Conservation (phyloP, 2,113 vertebrate genomes). For the Girardinichthys multiradiatus region DNA sequence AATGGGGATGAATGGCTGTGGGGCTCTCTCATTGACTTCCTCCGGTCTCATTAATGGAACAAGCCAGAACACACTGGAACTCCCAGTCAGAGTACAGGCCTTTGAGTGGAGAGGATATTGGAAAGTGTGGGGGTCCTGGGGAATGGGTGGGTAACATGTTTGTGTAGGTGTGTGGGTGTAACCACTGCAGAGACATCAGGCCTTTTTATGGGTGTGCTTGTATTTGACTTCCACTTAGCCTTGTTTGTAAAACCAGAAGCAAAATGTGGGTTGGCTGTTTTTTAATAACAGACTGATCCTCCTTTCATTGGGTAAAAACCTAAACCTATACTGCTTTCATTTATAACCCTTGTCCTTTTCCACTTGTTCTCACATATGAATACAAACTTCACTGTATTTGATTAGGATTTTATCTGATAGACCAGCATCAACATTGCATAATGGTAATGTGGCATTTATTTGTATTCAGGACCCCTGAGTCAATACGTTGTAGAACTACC, state of each 20-base stretch:
- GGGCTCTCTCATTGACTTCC: slow-evolving; percentile 62
- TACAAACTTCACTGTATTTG: too few species aligned
- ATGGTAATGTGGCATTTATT: too few species aligned
- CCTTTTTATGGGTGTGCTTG: slow-evolving; percentile 2
- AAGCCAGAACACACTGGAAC: slow-evolving; percentile 43
- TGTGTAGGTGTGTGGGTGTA: neutral
- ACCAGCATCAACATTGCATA: too few species aligned
- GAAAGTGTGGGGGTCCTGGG: neutral
- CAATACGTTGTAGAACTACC: too few species aligned
- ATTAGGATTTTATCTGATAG: too few species aligned
- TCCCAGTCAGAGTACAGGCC: slow-evolving; percentile 25
- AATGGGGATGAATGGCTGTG: slow-evolving; percentile 65
- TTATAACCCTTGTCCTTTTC: neutral
- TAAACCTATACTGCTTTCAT: neutral
- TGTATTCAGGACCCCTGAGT: too few species aligned
- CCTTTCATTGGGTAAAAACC: neutral
- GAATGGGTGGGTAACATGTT: neutral
- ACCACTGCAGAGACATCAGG: neutral
- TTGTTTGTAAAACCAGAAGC: neutral
- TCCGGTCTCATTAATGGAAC: slow-evolving; percentile 64
- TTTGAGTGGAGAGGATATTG: slow-evolving; percentile 1
- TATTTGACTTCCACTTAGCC: neutral
- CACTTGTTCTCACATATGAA: too few species aligned
- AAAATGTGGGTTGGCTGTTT: neutral
- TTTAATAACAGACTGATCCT: neutral